phyloP scores from a whole-genome alignment of 53 echinoderm and acorn worm species.

The Apostichopus leukothele region DNA sequence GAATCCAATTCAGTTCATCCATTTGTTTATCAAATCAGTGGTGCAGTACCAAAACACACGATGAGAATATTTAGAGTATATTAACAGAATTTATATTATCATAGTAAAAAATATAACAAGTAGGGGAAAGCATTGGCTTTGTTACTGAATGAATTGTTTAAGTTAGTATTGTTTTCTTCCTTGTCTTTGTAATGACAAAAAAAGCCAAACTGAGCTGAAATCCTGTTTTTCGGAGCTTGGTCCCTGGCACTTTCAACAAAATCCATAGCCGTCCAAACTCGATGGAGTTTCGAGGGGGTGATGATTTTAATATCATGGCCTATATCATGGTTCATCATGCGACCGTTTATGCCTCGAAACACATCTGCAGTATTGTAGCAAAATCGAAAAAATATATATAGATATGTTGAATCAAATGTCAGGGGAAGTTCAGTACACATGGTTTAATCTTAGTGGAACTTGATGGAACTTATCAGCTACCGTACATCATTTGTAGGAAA shows the following conservation, averaged over 20 bases:
- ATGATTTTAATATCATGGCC: background rate
- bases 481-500: background rate
- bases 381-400: background rate
- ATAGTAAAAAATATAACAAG: no score
- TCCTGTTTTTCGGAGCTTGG: constrained; percentile 46
- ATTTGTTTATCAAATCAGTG: no score
- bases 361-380: constrained; percentile 28
- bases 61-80: no score
- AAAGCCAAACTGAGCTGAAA: constrained; percentile 52
- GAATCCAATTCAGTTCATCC: no score
- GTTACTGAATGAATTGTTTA: background rate
- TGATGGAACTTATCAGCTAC: background rate
- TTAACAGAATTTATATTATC: no score
- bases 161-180: constrained; percentile 47
- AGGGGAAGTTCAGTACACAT: constrained; percentile 38
- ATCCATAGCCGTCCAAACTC: constrained; percentile 41
- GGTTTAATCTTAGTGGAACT: constrained; percentile 1
- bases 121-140: no score
- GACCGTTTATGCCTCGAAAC: background rate
- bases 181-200: constrained; percentile 41
- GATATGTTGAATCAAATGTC: constrained; percentile 32
- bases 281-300: background rate
- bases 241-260: constrained; percentile 50
- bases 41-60: no score
- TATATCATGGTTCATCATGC: background rate